Base-by-base conservation (phyloP, 2,888 invertebrate species). In the Trichopoda pennipes region DNA sequence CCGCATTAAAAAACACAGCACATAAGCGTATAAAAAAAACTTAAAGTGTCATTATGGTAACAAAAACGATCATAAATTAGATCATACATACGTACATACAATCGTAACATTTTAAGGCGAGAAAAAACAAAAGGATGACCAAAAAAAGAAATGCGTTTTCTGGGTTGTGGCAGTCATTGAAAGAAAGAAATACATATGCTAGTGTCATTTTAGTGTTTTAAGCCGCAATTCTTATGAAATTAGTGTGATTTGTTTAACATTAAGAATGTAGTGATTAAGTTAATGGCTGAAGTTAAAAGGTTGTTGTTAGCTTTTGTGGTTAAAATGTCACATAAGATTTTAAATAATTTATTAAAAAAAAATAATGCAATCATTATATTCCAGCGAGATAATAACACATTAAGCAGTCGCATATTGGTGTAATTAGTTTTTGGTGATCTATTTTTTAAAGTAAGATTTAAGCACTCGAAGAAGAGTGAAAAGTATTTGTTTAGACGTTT, bases 61-160 rank as follows among this genome's bases (percentile, higher is more conserved):
- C 73, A 79, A 79, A 79, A 79, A 55, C 35, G 47, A 53, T 61
- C 68, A 73, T 79, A 79, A 79, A 79, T 79, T 73, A 73, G 79
- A 68, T 68, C 66, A 55, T 28, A 61, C 60, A n/a, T n/a, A 51
- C 51, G 9, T n/a, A n/a, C n/a, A 42, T 28, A 58, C 28, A 58
- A 38, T 42, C 38, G 28, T 38, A 7, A n/a, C n/a, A 16, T 35
- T 66, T 17, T 17, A 38, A 21, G 19, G 19, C 17, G 16, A 19
- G 21, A n/a, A 32, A 28, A 49, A 56, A 64, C 63, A 64, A 77
- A 49, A 70, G 70, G 61, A 69, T 77, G 69, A 3, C 38, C 35
- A 69, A 55, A 63, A 68, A 9, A 44, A 68, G 53, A 35, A 60
- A 14, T n/a, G n/a, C 32, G 17, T 69, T 64, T 10, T 69, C 55